These are phyloP conservation scores for Balanococcus diminutus DNA, from an alignment of 2,888 invertebrate species.

Conservation along the genomic window DNA sequence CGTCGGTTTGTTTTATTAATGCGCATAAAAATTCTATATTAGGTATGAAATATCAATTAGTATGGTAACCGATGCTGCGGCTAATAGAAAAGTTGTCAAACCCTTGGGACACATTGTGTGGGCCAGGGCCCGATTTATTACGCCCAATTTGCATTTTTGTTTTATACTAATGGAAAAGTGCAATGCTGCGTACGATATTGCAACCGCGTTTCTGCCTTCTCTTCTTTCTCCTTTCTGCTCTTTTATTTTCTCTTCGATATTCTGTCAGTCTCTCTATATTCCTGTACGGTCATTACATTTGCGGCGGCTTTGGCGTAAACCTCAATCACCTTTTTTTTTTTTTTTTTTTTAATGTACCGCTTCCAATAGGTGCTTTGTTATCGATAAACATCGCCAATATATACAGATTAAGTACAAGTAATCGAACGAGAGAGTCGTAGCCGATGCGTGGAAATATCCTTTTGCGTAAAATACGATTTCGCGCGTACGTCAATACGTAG, in stretches of 20 bases:
- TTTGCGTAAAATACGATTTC: slow-evolving; percentile 21
- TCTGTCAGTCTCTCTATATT: no score
- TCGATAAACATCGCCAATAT: neutral
- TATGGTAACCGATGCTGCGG: slow-evolving; percentile 34
- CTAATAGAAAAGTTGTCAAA: slow-evolving; percentile 47
- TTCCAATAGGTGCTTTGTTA: neutral
- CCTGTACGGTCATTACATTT: neutral
- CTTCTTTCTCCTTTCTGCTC: neutral
- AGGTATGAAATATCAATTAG: slow-evolving; percentile 51
- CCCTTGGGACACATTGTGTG: slow-evolving; percentile 21
- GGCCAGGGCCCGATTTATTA: slow-evolving; percentile 34
- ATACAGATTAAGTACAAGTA: neutral
- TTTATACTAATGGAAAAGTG: neutral
- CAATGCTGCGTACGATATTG: neutral
- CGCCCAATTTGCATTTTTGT: slow-evolving; percentile 35
- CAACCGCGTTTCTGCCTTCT: neutral
- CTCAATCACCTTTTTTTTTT: neutral
- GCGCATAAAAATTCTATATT: slow-evolving; percentile 47
- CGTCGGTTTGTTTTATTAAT: slow-evolving; percentile 43
- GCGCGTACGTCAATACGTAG: neutral
- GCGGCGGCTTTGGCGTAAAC: neutral
- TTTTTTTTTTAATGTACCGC: neutral
- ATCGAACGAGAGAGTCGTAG: neutral
- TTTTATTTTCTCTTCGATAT: no score
- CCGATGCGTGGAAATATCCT: slow-evolving; percentile 6